Percentiles rank a stretch among this genome's conserved stretches.
These are phyloP conservation scores for Liodrosophila aerea DNA, from an alignment of 2,888 invertebrate species.

Conservation along the genomic window DNA sequence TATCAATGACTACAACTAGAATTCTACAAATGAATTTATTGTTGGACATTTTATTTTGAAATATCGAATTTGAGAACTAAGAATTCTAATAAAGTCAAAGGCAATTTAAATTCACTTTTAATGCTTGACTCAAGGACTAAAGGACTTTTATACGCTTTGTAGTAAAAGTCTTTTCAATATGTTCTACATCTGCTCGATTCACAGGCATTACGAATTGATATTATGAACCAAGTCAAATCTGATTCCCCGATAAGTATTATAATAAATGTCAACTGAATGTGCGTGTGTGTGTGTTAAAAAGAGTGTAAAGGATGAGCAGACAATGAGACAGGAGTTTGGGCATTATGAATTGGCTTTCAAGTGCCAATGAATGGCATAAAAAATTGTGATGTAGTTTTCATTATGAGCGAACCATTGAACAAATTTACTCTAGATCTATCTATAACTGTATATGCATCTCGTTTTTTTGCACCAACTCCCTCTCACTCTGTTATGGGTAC, in stretches of 20 bases:
- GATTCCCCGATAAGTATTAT: conserved; percentile 16
- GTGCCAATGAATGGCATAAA: conserved; percentile 72
- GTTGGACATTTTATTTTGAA: too few species aligned
- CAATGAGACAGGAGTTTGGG: conserved; percentile 13
- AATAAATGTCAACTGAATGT: conserved; percentile 51
- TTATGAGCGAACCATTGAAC: conserved; percentile 72
- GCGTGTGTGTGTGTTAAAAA: conserved; percentile 9
- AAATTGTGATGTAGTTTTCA: conserved; percentile 60
- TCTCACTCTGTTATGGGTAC: not conserved
- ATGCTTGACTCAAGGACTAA: too few species aligned
- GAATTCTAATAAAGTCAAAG: too few species aligned
- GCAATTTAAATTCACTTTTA: too few species aligned
- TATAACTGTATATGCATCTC: conserved; percentile 5
- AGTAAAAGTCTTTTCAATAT: not conserved
- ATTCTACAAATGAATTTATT: too few species aligned
- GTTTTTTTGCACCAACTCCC: conserved; percentile 6
- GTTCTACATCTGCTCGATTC: conserved; percentile 47
- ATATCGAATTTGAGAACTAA: too few species aligned
- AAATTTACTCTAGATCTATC: conserved; percentile 55
- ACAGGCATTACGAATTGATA: conserved; percentile 55
- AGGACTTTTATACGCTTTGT: not conserved
- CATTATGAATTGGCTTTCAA: conserved; percentile 69
- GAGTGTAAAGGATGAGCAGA: conserved; percentile 30
- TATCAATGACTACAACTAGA: not conserved
- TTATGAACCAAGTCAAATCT: conserved; percentile 54